Percentiles rank a stretch among this genome's conserved stretches.
phyloP scores from a whole-genome alignment of 2,888 invertebrate genomes.

The Orchesellides sinensis region DNA sequence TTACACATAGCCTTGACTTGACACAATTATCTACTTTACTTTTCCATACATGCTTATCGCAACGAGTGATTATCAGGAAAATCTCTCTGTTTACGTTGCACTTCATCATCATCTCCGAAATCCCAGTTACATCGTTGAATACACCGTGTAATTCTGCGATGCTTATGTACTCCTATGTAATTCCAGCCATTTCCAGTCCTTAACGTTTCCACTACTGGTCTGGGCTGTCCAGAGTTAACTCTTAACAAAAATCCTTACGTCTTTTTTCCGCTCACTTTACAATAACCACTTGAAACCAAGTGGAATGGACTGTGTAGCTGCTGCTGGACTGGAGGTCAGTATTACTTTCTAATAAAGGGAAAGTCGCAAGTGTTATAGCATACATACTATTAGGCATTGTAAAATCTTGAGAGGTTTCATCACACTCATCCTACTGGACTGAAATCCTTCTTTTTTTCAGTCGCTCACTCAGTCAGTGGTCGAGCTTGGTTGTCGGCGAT shows the following conservation, averaged over 20 bases:
- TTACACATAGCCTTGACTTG: slow-evolving; percentile 55
- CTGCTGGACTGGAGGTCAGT: neutral
- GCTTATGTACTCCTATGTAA: neutral
- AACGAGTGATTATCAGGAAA: neutral
- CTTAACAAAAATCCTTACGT: neutral
- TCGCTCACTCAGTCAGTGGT: slow-evolving; percentile 21
- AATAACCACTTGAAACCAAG: neutral
- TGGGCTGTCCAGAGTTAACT: neutral
- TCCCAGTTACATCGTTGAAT: no score
- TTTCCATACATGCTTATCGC: neutral
- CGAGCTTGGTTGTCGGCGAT: neutral
- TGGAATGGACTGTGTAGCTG: neutral
- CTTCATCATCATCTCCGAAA: neutral
- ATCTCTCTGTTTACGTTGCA: slow-evolving; percentile 17
- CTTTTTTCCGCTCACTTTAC: neutral
- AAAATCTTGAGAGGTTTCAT: slow-evolving; percentile 39
- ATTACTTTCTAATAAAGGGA: slow-evolving; percentile 8
- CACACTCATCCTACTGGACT: neutral
- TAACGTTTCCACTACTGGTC: slow-evolving; percentile 14
- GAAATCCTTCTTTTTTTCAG: slow-evolving; percentile 8
- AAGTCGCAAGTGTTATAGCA: slow-evolving; percentile 18
- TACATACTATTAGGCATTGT: neutral
- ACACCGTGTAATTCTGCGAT: neutral
- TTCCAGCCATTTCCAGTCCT: neutral
- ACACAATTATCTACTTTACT: slow-evolving; percentile 21